phyloP scores from a whole-genome alignment of 2,888 invertebrate genomes.

The Heteropelma amictum region DNA sequence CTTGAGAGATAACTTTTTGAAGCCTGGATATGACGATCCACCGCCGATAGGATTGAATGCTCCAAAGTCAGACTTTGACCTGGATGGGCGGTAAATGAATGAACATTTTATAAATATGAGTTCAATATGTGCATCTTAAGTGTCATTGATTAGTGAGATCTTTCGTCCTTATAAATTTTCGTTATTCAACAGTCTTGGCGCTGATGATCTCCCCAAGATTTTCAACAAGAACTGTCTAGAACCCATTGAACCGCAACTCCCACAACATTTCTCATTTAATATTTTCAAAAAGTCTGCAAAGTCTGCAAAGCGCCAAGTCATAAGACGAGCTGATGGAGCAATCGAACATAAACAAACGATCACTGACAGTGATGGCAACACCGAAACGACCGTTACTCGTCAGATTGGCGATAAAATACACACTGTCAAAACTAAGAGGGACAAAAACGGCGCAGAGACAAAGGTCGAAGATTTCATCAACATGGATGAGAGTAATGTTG shows the following conservation, averaged over 20 bases:
- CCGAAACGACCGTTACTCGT: slow-evolving; percentile 80
- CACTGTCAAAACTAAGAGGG: slow-evolving; percentile 67
- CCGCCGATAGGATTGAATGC: slow-evolving; percentile 52
- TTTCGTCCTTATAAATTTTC: neutral
- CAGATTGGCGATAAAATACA: slow-evolving; percentile 72
- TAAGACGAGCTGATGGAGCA: slow-evolving; percentile 81
- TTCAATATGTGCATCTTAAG: too few relatives aligned
- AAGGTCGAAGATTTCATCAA: slow-evolving; percentile 71
- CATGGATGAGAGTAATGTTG: slow-evolving; percentile 69
- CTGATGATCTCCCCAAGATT: slow-evolving; percentile 65
- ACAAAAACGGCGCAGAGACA: slow-evolving; percentile 71
- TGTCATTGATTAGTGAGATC: too few relatives aligned
- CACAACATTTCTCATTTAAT: slow-evolving; percentile 58
- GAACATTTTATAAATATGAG: too few relatives aligned
- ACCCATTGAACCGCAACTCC: slow-evolving; percentile 69
- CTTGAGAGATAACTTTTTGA: slow-evolving; percentile 63
- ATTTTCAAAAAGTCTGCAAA: slow-evolving; percentile 80
- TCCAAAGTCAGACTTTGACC: slow-evolving; percentile 78
- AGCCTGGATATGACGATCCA: slow-evolving; percentile 75
- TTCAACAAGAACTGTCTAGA: slow-evolving; percentile 71
- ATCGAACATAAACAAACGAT: slow-evolving; percentile 80
- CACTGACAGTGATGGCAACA: slow-evolving; percentile 81
- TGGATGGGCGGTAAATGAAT: slow-evolving; percentile 81
- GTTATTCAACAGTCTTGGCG: slow-evolving; percentile 62
- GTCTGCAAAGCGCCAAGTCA: slow-evolving; percentile 79